Evolutionary conservation across 30 jellyfish, hydroid and myxozoan species (phyloP).

Genomic region (Catostylus mosaicus): DNA sequence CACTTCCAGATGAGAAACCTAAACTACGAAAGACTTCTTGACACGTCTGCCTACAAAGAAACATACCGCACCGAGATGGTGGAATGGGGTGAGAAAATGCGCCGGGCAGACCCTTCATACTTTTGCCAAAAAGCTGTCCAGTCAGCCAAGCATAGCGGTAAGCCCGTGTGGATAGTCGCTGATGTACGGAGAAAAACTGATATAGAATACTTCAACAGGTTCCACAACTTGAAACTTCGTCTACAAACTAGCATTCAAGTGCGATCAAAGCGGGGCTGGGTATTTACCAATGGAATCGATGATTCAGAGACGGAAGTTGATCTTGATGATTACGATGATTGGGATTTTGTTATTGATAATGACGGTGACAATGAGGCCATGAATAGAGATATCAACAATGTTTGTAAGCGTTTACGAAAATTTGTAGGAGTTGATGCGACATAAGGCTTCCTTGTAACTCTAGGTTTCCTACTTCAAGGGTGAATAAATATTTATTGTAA

Average conservation of each 20-base stretch:
- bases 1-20: slow-evolving; percentile 48
- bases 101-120: slow-evolving; percentile 53
- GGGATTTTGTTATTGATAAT: slow-evolving; percentile 74
- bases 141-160: slow-evolving; percentile 27
- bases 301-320: slow-evolving; percentile 83
- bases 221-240: slow-evolving; percentile 36
- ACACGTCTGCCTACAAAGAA: slow-evolving; percentile 86
- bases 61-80: slow-evolving; percentile 74
- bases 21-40: slow-evolving; percentile 62
- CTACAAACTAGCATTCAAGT: slow-evolving; percentile 39
- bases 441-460: too few species aligned
- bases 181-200: slow-evolving; percentile 85
- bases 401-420: slow-evolving; percentile 18
- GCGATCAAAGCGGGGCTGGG: slow-evolving; percentile 82
- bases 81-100: slow-evolving; percentile 82
- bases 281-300: slow-evolving; percentile 73
- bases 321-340: slow-evolving; percentile 64
- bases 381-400: slow-evolving; percentile 25
- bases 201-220: slow-evolving; percentile 47
- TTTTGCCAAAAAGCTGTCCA: slow-evolving; percentile 65
- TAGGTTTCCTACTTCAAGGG: too few species aligned
- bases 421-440: not conserved
- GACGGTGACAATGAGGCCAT: slow-evolving; percentile 30
- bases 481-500: too few species aligned
- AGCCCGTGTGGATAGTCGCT: slow-evolving; percentile 66